Evolutionary conservation across 1,140 invertebrate genomes (phyloP).

Genomic region (Alviniconcha marisindica): DNA sequence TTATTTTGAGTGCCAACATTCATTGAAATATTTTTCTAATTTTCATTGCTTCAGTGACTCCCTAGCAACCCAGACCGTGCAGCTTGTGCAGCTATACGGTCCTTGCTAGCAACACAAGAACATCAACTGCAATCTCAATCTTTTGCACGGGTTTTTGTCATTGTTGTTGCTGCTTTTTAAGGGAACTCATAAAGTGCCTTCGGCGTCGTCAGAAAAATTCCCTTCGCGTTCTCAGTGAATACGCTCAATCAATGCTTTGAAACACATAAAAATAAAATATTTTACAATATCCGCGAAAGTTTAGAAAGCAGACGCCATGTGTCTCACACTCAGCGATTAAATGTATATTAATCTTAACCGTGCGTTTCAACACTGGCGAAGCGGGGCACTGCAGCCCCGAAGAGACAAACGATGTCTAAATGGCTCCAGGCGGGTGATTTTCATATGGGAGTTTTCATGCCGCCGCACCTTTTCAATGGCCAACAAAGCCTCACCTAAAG

Average conservation of each 20-base stretch:
- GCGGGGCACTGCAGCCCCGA: neutral
- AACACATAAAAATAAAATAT: too few species aligned
- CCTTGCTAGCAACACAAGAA: too few species aligned
- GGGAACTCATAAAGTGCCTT: neutral
- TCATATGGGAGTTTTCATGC: constrained; percentile 27
- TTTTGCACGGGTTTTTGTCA: too few species aligned
- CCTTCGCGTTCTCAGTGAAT: neutral
- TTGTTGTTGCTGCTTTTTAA: too few species aligned
- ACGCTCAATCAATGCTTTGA: neutral
- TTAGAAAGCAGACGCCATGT: neutral
- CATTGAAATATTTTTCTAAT: too few species aligned
- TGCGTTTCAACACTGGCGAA: neutral
- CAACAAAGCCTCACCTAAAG: neutral
- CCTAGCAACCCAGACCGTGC: too few species aligned
- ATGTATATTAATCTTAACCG: neutral
- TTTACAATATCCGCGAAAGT: neutral
- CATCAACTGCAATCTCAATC: too few species aligned
- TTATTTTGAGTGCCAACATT: too few species aligned
- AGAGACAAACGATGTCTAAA: constrained; percentile 20
- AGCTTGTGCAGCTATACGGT: too few species aligned
- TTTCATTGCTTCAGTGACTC: too few species aligned
- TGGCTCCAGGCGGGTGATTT: constrained; percentile 22
- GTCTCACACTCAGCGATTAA: neutral
- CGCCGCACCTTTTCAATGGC: neutral
- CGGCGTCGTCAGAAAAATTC: neutral